Evolutionary conservation across 2,888 invertebrate species (phyloP), one percentile per base, ranked within the genome.

Genomic region (Apotomis turbidana): DNA sequence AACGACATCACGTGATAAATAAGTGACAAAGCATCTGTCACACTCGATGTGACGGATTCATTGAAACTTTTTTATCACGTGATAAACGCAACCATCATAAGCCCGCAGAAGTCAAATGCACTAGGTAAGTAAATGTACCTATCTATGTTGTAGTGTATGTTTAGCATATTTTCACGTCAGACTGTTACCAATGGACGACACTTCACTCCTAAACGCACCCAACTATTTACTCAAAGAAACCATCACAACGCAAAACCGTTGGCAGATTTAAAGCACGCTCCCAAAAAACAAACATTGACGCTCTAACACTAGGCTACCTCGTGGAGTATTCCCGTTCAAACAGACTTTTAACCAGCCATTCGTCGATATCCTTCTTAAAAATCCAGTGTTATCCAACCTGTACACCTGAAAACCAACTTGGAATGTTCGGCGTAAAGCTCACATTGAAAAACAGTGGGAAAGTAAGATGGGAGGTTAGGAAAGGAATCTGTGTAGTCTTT

Each of bases 311-410:
- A 27, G 27, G 27, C 27, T 27, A 15, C 63, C 58, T 41, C 54
- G 60, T 71, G 66, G 66, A 71, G 71, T 66, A 60, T 61, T 55
- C 54, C 46, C 60, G 64, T 59, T 60, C 66, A 66, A 71, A 60
- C 46, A 15, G 54, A 64, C 64, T 64, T 64, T 64, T 55, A 55
- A 64, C 64, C 55, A 55, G 44, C n/a, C 54, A 41, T 54, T 64
- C 10, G 12, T 15, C 6, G 5, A 5, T 13, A 38, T n/a, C 3
- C 15, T 44, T 44, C 12, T 27, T 4, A 44, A 64, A 6, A 52
- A 15, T 64, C 54, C 0, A 3, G 55, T 64, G 4, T 44, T 52
- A 6, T 15, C n/a, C 44, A 13, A 15, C 8, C 27, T 44, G n/a
- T 8, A n/a, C 4, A 12, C 12, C 41, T 5, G 5, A 52, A 64